Base-by-base conservation (phyloP, 2,797 vertebrate species). In the Tarsius wallacei region DNA sequence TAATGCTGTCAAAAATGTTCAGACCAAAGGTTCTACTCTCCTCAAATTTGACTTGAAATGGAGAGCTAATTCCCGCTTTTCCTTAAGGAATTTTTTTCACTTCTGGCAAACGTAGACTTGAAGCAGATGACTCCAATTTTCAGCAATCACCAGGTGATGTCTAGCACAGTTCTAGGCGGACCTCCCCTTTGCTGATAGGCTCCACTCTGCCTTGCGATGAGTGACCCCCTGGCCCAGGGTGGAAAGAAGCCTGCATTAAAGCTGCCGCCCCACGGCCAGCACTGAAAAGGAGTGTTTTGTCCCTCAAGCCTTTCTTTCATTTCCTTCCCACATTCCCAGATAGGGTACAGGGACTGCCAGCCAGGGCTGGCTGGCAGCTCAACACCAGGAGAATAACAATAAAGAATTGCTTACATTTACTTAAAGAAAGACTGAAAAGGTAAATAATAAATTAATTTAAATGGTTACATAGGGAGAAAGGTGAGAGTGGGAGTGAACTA, bases 291-390 rank as follows among this genome's bases (percentile, higher is more conserved):
- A 14, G 17, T 10, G 0, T 22, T 12, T 47, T 28, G 22, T 68
- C 82, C 47, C 36, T 49, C 11, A 16, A 33, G 19, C 4, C 63
- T 57, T 26, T 71, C 24, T 78, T 21, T 59, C 19, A 80, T 74
- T 81, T 51, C 33, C 68, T 82, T 91, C 68, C 88, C 80, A 90
- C n/a, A 4, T 81, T 84, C 90, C 28, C 36, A 64, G 76, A 53
- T 36, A 86, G 53, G 47, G 22, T 47, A 31, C 68, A 47, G 81
- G 47, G 3, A 19, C 42, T 17, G n/a, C 24, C 47, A 3, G 5
- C 26, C 55, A 33, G 28, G 49, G 42, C 16, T 22, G 7, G 7
- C n/a, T 22, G 28, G 33, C 2, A 4, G 16, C 36, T 51, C 53
- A 10, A n/a, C 10, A 0, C 0, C 0, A 63, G 51, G n/a, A 24